Base-by-base conservation (phyloP, 1,140 invertebrate genomes). In the Rhopalosiphum padi region DNA sequence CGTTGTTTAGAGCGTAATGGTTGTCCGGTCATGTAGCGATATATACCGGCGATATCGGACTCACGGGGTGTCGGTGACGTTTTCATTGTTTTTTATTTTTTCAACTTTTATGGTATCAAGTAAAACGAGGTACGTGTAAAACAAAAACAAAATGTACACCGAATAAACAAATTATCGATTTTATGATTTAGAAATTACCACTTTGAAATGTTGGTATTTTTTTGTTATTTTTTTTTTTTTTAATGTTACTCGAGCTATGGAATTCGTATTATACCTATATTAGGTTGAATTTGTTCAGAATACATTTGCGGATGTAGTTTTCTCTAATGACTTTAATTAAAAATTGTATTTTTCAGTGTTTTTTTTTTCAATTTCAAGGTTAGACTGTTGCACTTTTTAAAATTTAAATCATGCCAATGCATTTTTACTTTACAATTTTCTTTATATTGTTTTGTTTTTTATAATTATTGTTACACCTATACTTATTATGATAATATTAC, bases 381-480 rank as follows among this genome's bases (percentile, higher is more conserved):
- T 77, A 77, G n/a, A n/a, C 60, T n/a, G n/a, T n/a, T 77, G 30
- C 60, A 77, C 30, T 77, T n/a, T 77, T 77, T 77, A 77, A 77
- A n/a, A 77, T n/a, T 77, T 77, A 77, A n/a, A 77, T 77, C 30
- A 1, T 5, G 5, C 9, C n/a, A 77, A 5, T n/a, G 60, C 60
- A 77, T 77, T 77, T 77, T 18, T 18, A n/a, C 15, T 18, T 18
- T n/a, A 18, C 30, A 18, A 77, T 77, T 77, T n/a, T 18, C 60
- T 77, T 77, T n/a, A 77, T n/a, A 77, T 21, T 77, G 5, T 77
- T 77, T 77, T 77, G 0, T 15, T n/a, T 77, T 77, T 0, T 77
- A 7, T 35, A 77, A 77, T 77, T 77, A 77, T 77, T 21, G n/a
- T 77, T 77, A 35, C n/a, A 68, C 60, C 11, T 30, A 60, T 60